Conservation (phyloP, 2,888 invertebrate genomes). For the Heliconius sara region DNA sequence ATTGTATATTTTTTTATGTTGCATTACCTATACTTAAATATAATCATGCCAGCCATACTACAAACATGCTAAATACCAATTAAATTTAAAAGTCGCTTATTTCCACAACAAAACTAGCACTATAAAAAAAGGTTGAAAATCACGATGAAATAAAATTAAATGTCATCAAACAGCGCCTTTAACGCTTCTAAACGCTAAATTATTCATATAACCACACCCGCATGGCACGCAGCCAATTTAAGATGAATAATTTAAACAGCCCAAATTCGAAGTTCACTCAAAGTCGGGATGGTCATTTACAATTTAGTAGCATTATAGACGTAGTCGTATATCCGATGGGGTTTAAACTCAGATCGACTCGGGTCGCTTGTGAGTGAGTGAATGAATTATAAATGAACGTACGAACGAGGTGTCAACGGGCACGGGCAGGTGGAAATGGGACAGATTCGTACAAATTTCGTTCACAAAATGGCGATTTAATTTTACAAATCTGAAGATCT, state of each 20-base stretch:
- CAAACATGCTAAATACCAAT: neutral
- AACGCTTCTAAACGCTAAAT: slow-evolving; percentile 53
- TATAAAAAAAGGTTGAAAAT: slow-evolving; percentile 50
- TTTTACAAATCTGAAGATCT: slow-evolving; percentile 30
- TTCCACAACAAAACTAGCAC: neutral
- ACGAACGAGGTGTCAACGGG: slow-evolving; percentile 48
- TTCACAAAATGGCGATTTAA: slow-evolving; percentile 36
- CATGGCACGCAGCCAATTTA: slow-evolving; percentile 64
- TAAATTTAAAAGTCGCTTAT: neutral
- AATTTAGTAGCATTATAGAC: slow-evolving; percentile 74
- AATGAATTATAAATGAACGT: slow-evolving; percentile 60
- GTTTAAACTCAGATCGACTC: slow-evolving; percentile 52
- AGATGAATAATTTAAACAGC: slow-evolving; percentile 69
- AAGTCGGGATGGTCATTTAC: slow-evolving; percentile 72
- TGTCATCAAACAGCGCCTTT: slow-evolving; percentile 54
- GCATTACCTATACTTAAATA: neutral
- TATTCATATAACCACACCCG: slow-evolving; percentile 58
- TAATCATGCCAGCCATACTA: neutral
- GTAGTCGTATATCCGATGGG: slow-evolving; percentile 53
- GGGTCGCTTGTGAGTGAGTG: slow-evolving; percentile 56
- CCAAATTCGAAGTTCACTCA: slow-evolving; percentile 69
- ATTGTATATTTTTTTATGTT: neutral
- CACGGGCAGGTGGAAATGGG: slow-evolving; percentile 50
- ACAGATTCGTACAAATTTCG: slow-evolving; percentile 43
- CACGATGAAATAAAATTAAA: slow-evolving; percentile 60